Percentiles rank a stretch among this genome's conserved stretches.
These are phyloP conservation scores for Fulica atra DNA, from an alignment of 2,113 vertebrate species.

Conservation along the genomic window DNA sequence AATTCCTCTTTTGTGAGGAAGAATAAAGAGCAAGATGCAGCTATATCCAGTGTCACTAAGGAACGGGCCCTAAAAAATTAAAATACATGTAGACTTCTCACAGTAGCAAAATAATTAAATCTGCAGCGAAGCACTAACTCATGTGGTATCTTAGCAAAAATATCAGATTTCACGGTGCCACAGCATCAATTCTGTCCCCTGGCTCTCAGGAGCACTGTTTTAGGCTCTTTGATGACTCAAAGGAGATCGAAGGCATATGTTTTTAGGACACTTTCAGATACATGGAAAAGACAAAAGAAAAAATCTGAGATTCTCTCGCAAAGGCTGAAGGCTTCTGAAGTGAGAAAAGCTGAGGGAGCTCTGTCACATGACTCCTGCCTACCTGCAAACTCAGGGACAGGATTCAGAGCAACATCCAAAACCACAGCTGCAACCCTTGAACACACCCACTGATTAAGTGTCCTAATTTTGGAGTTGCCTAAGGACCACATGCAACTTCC, in stretches of 20 bases:
- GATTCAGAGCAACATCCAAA: neutral
- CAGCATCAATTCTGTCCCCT: neutral
- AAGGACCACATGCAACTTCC: neutral
- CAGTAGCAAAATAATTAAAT: conserved; percentile 30
- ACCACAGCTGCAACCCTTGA: neutral
- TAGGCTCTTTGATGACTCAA: conserved; percentile 1
- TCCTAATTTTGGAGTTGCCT: neutral
- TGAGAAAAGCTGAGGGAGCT: neutral
- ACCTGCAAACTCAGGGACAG: neutral
- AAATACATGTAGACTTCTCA: neutral
- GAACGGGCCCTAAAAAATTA: neutral
- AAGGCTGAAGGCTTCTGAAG: neutral
- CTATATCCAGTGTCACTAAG: neutral
- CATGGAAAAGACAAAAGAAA: neutral
- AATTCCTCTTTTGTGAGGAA: neutral
- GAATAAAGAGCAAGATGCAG: neutral
- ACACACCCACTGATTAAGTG: too few species aligned
- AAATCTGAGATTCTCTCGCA: neutral
- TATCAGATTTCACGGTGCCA: neutral
- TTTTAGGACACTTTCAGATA: neutral
- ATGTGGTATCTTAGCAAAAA: conserved; percentile 28
- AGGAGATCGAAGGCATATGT: neutral
- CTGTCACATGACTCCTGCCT: neutral
- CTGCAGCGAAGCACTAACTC: neutral
- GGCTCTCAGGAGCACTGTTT: neutral